Evolutionary conservation across 2,113 vertebrate species (phyloP), one percentile per base, ranked within the genome.

Genomic region (Rhadina sibilatrix): DNA sequence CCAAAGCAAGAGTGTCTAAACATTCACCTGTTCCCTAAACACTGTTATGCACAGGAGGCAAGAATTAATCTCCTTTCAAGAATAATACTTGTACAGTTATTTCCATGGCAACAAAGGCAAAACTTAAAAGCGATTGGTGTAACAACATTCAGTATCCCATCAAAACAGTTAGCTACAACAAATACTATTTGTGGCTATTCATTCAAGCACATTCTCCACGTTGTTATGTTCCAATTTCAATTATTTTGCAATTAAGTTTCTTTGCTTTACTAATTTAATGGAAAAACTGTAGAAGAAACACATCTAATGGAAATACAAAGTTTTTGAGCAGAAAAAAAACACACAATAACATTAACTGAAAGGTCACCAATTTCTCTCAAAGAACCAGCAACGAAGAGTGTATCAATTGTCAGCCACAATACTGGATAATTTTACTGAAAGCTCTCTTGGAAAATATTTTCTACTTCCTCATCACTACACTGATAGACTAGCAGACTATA

Each of bases 41-140:
- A 56, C 24, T 77, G 38, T 35, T 15, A 18, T 16, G 30, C 64
- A 63, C 10, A 65, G 65, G 7, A 71, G 56, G 56, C 84, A 91
- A 95, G 54, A 89, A 94, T 87, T 78, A 84, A 59, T 49, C 57
- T 91, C 59, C 71, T 90, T 94, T 81, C 86, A 94, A 87, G 59
- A 82, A 42, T 27, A 95, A 64, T 38, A 56, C 24, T 80, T 74
- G 59, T 70, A 83, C 57, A 93, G 52, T n/a, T 65, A 77, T 61
- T 69, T 81, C 93, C 54, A 93, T 23, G 30, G 74, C 56, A 95
- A 49, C 71, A 83, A 68, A 75, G 37, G 14, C 5, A 4, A 68
- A 70, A 87, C 25, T 84, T 42, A 49, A 86, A 83, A 92, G 7
- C 18, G 13, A 40, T 14, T 35, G 15, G 49, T 56, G 15, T 35